Evolutionary conservation across 2,888 invertebrate genomes (phyloP).

Genomic region (Schizaphis graminum): DNA sequence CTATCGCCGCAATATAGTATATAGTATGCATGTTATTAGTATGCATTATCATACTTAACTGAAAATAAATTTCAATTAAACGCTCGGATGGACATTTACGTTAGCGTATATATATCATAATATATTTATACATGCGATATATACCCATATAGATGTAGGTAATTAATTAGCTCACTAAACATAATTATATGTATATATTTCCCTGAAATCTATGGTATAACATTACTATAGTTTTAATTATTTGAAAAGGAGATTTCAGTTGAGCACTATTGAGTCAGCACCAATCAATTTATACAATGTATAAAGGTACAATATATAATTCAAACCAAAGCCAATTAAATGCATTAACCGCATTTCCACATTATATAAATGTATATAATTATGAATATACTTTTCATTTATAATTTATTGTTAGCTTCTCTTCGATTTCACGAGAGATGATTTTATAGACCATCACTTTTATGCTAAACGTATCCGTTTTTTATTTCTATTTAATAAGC

Average conservation of each 20-base stretch:
- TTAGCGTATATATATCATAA: background rate
- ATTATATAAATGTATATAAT: background rate
- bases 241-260: background rate
- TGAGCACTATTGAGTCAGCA: background rate
- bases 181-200: background rate
- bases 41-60: background rate
- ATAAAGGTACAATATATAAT: background rate
- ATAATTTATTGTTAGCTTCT: background rate
- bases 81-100: background rate
- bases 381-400: background rate
- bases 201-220: background rate
- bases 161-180: background rate
- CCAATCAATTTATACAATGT: background rate
- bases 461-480: background rate
- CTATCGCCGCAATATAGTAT: too few relatives aligned
- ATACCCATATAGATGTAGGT: background rate
- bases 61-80: conserved; percentile 25
- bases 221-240: background rate
- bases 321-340: background rate
- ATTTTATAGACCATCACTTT: background rate
- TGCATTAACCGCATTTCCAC: background rate
- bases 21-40: too few relatives aligned
- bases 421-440: background rate
- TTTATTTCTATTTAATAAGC: background rate
- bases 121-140: background rate